Percentiles rank a stretch among this genome's conserved stretches.
These are phyloP conservation scores for Zygothrica quintamaculata DNA, from an alignment of 2,888 invertebrate species.

Conservation along the genomic window DNA sequence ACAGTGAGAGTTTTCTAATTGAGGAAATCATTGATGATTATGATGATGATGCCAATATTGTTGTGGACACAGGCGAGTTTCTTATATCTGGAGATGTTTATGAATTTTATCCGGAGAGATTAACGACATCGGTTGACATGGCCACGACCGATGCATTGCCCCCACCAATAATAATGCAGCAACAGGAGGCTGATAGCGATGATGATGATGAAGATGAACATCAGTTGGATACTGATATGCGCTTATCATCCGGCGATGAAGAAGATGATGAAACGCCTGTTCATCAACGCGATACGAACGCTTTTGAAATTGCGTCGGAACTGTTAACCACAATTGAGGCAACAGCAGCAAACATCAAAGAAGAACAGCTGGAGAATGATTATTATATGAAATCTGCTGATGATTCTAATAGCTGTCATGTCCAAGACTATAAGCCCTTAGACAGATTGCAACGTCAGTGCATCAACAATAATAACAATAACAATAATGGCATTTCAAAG, in stretches of 20 bases:
- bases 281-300: slow-evolving; percentile 55
- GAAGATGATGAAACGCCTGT: slow-evolving; percentile 43
- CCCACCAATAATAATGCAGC: slow-evolving; percentile 81
- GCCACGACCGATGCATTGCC: slow-evolving; percentile 75
- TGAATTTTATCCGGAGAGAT: slow-evolving; percentile 76
- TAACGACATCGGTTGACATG: slow-evolving; percentile 53
- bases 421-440: slow-evolving; percentile 67
- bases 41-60: slow-evolving; percentile 80
- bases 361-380: slow-evolving; percentile 73
- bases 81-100: slow-evolving; percentile 80
- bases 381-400: slow-evolving; percentile 70
- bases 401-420: slow-evolving; percentile 72
- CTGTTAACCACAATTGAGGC: slow-evolving; percentile 71
- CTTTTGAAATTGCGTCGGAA: slow-evolving; percentile 69
- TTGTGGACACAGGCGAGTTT: slow-evolving; percentile 78
- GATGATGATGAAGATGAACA: slow-evolving; percentile 67
- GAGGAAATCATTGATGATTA: slow-evolving; percentile 81
- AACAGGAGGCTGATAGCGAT: slow-evolving; percentile 64
- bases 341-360: slow-evolving; percentile 65
- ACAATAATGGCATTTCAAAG: slow-evolving; percentile 83
- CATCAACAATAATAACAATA: slow-evolving; percentile 25
- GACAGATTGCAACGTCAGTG: slow-evolving; percentile 40
- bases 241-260: slow-evolving; percentile 59
- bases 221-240: slow-evolving; percentile 51
- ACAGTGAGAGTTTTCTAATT: slow-evolving; percentile 76